phyloP scores from a whole-genome alignment of 2,797 vertebrate genomes.

The Eremophila alpestris region DNA sequence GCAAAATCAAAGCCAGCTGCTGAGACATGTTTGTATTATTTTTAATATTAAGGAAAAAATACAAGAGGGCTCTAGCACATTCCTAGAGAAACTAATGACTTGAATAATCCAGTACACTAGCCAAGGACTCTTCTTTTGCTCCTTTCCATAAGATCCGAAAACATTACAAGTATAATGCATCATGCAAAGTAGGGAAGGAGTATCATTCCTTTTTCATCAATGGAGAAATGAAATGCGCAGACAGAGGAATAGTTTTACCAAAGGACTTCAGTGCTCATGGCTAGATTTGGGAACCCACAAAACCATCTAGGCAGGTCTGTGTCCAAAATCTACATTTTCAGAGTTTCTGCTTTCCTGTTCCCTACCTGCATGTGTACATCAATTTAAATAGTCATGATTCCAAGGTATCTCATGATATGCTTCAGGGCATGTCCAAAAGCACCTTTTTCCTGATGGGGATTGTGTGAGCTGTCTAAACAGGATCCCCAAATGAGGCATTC shows the following conservation, averaged over 20 bases:
- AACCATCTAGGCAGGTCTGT: not conserved
- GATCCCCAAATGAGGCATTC: not conserved
- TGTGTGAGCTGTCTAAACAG: not conserved
- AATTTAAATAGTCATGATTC: not conserved
- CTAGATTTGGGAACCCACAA: not conserved
- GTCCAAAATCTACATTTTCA: not conserved
- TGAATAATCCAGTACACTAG: not conserved
- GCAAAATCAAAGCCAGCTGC: not conserved
- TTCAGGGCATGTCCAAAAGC: not conserved
- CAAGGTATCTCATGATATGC: not conserved
- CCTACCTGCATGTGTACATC: rapidly evolving
- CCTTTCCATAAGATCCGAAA: not conserved
- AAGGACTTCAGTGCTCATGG: not conserved
- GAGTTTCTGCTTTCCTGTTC: not conserved
- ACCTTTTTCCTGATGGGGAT: not conserved
- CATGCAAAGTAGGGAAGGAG: not conserved
- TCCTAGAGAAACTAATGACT: not conserved
- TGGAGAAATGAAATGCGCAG: not conserved
- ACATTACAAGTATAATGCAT: not conserved
- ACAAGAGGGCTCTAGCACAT: not conserved
- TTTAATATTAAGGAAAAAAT: not conserved
- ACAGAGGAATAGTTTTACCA: not conserved
- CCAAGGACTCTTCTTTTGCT: not conserved
- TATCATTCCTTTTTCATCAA: not conserved
- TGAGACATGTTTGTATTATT: not conserved